These are phyloP conservation scores for Phoebastria nigripes DNA, from an alignment of 2,797 vertebrate genomes.

Conservation along the genomic window DNA sequence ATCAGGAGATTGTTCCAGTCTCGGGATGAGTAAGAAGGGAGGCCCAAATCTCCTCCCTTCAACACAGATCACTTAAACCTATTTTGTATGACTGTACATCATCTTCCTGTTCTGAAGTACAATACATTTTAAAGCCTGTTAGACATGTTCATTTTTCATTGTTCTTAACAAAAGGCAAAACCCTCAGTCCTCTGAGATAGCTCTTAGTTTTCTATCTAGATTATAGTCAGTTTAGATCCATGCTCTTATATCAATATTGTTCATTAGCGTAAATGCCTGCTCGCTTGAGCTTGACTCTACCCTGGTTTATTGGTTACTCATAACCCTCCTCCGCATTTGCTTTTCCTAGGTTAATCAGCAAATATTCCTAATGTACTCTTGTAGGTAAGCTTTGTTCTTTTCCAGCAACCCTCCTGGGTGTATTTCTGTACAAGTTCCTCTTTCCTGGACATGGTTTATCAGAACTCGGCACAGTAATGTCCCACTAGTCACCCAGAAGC, in stretches of 20 bases:
- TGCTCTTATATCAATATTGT: background rate
- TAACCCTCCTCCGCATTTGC: background rate
- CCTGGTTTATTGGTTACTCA: background rate
- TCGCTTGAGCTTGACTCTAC: background rate
- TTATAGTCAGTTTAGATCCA: background rate
- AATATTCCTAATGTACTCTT: background rate
- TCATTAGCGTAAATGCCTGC: background rate
- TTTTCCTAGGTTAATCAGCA: background rate
- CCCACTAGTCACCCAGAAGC: background rate
- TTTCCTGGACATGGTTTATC: background rate
- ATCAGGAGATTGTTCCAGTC: background rate
- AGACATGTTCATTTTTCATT: background rate
- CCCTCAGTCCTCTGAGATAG: background rate
- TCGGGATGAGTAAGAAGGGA: background rate
- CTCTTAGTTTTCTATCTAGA: background rate
- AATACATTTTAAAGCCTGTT: background rate
- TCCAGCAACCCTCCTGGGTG: background rate
- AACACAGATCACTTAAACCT: background rate
- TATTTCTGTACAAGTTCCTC: background rate
- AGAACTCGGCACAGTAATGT: background rate
- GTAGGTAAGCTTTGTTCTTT: background rate
- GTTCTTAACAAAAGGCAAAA: rapidly evolving
- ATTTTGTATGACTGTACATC: background rate
- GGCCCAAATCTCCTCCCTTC: background rate
- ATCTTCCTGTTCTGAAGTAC: background rate